A percentile compares a stretch with the other conserved stretches of the same genome.
phyloP scores from a whole-genome alignment of 1,140 invertebrate species.

The Oryctes rhinoceros region DNA sequence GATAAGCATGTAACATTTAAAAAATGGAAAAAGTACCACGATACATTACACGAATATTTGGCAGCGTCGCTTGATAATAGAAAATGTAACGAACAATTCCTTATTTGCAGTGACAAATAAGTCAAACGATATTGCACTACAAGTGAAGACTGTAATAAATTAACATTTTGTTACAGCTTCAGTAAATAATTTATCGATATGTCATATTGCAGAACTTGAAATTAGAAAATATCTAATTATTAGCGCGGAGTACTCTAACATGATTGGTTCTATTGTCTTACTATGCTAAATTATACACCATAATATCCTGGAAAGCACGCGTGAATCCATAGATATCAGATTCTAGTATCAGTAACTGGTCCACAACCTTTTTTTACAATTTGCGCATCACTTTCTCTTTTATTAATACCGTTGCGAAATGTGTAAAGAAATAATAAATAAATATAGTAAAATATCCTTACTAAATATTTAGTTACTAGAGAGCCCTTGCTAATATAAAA shows the following conservation, averaged over 20 bases:
- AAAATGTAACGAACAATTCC: background rate
- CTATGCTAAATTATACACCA: background rate
- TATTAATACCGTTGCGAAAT: conserved; percentile 2
- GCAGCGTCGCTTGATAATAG: background rate
- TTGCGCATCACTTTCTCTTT: conserved; percentile 11
- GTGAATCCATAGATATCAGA: background rate
- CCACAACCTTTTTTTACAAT: conserved; percentile 28
- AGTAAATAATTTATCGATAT: conserved; percentile 21
- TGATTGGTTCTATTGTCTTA: conserved; percentile 3
- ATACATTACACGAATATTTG: background rate
- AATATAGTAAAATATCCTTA: conserved; percentile 18
- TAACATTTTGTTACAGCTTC: background rate
- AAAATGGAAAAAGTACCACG: background rate
- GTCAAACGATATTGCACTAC: conserved; percentile 10
- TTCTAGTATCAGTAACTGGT: conserved; percentile 17
- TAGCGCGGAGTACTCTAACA: background rate
- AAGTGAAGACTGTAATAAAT: background rate
- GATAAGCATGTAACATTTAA: background rate
- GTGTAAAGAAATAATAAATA: background rate
- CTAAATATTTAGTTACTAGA: conserved; percentile 9
- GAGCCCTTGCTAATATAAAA: conserved; percentile 4
- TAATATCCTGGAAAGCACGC: background rate
- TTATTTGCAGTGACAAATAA: background rate
- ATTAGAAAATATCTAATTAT: background rate
- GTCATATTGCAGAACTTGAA: background rate